phyloP scores from a whole-genome alignment of 2,113 vertebrate genomes.

The Crotalus helleri region DNA sequence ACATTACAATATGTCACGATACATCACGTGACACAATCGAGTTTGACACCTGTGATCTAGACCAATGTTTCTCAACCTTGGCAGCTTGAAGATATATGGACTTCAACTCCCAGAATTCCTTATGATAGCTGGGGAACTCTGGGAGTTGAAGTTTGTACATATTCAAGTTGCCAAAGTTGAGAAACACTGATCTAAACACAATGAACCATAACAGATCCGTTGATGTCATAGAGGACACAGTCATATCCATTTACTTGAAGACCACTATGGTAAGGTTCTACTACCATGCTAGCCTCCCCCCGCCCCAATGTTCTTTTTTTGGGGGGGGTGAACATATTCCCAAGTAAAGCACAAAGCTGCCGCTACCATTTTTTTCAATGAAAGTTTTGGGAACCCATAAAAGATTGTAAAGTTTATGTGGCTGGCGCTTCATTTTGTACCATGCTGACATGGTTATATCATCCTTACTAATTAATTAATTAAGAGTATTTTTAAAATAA shows the following conservation, averaged over 20 bases:
- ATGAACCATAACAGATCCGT: not conserved
- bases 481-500: not conserved
- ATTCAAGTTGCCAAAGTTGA: not conserved
- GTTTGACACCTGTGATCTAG: no score
- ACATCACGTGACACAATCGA: no score
- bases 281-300: not conserved
- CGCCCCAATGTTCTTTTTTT: not conserved
- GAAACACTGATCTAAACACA: not conserved
- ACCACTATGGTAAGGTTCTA: not conserved
- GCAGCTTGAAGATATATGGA: not conserved
- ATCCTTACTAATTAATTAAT: not conserved
- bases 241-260: not conserved
- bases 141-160: not conserved
- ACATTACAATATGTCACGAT: no score
- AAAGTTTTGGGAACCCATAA: not conserved
- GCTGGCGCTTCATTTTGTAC: not conserved
- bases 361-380: not conserved
- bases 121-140: not conserved
- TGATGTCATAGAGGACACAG: not conserved
- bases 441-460: not conserved
- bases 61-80: not conserved
- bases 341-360: not conserved
- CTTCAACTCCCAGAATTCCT: not conserved
- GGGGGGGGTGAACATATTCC: not conserved
- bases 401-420: not conserved